Conservation (phyloP, 2,113 vertebrate species). For the Solea solea region DNA sequence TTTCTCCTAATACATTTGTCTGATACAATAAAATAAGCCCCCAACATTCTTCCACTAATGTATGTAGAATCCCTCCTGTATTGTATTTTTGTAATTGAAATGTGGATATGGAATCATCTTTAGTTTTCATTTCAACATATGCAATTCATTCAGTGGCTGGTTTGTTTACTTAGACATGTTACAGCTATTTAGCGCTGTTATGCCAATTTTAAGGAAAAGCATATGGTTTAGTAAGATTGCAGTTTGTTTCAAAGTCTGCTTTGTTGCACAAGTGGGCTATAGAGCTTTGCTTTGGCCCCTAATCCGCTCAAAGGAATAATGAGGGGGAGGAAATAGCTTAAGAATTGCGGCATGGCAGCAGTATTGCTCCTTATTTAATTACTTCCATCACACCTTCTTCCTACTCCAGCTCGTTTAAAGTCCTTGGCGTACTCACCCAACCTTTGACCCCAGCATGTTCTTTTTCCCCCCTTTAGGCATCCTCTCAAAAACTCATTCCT, state of each 20-base stretch:
- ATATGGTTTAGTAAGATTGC: constrained; percentile 42
- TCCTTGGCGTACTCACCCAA: constrained; percentile 34
- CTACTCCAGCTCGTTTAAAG: constrained; percentile 41
- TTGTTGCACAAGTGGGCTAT: constrained; percentile 40
- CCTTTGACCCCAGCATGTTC: constrained; percentile 30
- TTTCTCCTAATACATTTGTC: no score
- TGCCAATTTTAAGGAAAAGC: constrained; percentile 23
- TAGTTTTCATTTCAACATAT: not conserved
- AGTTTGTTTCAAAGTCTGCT: constrained; percentile 45
- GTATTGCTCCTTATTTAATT: constrained; percentile 67
- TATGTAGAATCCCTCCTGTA: no score
- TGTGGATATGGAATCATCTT: not conserved
- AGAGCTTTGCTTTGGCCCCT: constrained; percentile 40
- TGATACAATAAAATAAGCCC: no score
- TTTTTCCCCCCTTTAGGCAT: not conserved
- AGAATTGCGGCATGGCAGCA: constrained; percentile 45
- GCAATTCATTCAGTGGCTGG: not conserved
- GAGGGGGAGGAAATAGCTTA: constrained; percentile 63
- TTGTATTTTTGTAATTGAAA: no score
- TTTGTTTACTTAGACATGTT: constrained; percentile 19
- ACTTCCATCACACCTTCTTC: constrained; percentile 65
- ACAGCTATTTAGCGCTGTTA: constrained; percentile 4
- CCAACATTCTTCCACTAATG: no score
- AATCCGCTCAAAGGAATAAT: constrained; percentile 61
- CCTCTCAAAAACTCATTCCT: constrained; percentile 21